A percentile compares a stretch with the other conserved stretches of the same genome.
phyloP scores from a whole-genome alignment of 1,140 invertebrate species.

The Phymorhynchus buccinoides region DNA sequence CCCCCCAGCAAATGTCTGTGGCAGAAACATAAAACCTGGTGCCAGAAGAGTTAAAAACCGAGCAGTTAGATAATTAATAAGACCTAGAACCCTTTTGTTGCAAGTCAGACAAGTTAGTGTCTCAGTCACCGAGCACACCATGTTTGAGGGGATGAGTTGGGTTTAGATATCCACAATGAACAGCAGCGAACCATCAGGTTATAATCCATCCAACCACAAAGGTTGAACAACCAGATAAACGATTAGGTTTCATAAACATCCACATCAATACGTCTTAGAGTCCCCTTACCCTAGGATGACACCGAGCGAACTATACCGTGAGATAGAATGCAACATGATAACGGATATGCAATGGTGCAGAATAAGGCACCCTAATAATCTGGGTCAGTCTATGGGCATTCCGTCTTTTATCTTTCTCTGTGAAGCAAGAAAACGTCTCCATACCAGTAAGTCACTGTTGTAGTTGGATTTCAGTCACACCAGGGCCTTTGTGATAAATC shows the following conservation, averaged over 20 bases:
- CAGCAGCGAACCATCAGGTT: not conserved
- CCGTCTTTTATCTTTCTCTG: not conserved
- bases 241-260: too few species aligned
- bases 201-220: too few species aligned
- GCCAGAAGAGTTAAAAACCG: not conserved
- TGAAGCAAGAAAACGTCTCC: not conserved
- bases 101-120: not conserved
- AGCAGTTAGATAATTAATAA: not conserved
- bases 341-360: conserved; percentile 9
- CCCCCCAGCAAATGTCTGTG: not conserved
- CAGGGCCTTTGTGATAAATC: too few species aligned
- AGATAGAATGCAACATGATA: not conserved
- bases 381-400: not conserved
- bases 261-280: not conserved
- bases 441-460: not conserved
- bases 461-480: too few species aligned
- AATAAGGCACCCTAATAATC: conserved; percentile 7
- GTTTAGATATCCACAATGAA: not conserved
- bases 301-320: too few species aligned
- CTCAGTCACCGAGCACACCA: not conserved
- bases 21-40: not conserved
- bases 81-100: not conserved
- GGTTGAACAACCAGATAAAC: too few species aligned
- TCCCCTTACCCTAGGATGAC: not conserved
- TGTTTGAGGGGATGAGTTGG: too few species aligned